Conservation (phyloP, 2,797 vertebrate species). For the Oreochromis grahami region DNA sequence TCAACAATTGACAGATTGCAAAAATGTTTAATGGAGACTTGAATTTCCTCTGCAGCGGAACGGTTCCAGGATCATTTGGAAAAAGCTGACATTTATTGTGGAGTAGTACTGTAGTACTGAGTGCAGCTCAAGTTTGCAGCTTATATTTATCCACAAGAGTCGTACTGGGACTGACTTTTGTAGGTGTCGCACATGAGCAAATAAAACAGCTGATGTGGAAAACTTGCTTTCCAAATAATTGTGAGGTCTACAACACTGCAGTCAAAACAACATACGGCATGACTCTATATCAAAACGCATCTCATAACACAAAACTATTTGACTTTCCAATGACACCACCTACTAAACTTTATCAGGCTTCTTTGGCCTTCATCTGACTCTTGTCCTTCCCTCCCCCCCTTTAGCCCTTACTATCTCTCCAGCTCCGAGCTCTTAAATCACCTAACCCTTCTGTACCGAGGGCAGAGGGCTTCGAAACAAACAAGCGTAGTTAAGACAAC, state of each 20-base stretch:
- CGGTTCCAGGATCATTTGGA: not conserved
- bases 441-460: constrained; percentile 37
- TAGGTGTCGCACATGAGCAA: not conserved
- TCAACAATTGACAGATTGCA: not conserved
- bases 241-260: not conserved
- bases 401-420: constrained; percentile 38
- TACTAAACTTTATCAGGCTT: constrained; percentile 45
- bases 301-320: not conserved
- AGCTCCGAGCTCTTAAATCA: constrained; percentile 43
- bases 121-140: not conserved
- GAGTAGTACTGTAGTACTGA: not conserved
- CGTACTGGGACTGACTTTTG: not conserved
- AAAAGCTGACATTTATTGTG: not conserved
- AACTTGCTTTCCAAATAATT: not conserved
- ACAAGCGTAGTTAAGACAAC: constrained; percentile 38
- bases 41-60: not conserved
- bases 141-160: not conserved
- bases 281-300: not conserved
- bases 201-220: not conserved
- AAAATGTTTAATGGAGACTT: not conserved
- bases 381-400: constrained; percentile 21
- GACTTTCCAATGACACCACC: not conserved
- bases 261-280: not conserved
- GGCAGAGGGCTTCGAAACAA: constrained; percentile 53
- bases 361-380: constrained; percentile 50